Conservation (phyloP, 2,888 invertebrate species). For the Pristionchus japonicus region DNA sequence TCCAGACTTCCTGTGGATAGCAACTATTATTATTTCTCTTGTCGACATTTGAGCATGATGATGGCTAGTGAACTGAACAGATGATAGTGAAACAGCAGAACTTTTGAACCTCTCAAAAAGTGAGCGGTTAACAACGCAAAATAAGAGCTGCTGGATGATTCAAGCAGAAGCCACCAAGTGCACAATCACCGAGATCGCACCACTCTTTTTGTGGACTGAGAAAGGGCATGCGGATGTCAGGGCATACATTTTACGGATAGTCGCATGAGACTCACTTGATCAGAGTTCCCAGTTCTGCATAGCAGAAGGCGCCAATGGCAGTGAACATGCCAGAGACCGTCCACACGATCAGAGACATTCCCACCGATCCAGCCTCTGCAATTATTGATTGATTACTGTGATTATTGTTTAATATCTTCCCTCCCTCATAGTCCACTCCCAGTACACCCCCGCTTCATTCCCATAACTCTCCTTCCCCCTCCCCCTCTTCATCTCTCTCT, state of each 20-base stretch:
- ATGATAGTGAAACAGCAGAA: too few species aligned
- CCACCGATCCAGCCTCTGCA: constrained; percentile 85
- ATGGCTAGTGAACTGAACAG: too few species aligned
- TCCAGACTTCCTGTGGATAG: constrained; percentile 24
- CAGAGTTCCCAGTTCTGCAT: constrained; percentile 93
- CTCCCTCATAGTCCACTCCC: background rate
- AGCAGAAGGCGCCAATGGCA: constrained; percentile 97
- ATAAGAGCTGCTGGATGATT: too few species aligned
- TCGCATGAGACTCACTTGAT: constrained; percentile 74
- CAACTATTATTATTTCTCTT: too few species aligned
- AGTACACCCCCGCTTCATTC: background rate
- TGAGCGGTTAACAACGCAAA: too few species aligned
- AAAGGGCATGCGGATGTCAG: too few species aligned
- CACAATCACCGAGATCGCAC: too few species aligned
- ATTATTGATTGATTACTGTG: constrained; percentile 78
- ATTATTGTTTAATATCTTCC: background rate
- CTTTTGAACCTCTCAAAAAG: too few species aligned
- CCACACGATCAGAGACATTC: constrained; percentile 93
- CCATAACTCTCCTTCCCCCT: background rate
- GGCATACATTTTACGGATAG: too few species aligned
- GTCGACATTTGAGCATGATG: too few species aligned
- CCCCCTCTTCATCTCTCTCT: background rate
- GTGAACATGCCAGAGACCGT: constrained; percentile 92
- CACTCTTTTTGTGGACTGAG: too few species aligned
- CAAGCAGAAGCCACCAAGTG: too few species aligned